Percentiles rank a stretch among this genome's conserved stretches.
Conservation (phyloP, 2,888 invertebrate species). For the Scaptomyza caliginosa region DNA sequence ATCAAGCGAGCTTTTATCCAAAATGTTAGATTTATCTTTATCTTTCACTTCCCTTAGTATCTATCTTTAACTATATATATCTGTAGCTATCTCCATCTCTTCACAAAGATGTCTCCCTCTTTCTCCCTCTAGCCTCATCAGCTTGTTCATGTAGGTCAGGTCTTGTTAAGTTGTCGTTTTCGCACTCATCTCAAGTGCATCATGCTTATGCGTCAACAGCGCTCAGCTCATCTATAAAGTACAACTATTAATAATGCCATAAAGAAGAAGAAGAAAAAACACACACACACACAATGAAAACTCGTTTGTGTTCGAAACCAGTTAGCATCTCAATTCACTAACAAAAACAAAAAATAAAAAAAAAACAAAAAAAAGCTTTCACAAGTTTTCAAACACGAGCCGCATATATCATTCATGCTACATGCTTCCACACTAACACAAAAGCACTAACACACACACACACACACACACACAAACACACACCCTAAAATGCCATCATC, state of each 20-base stretch:
- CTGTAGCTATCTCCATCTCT: too few species aligned
- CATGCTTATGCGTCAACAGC: constrained; percentile 15
- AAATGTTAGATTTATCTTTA: neutral
- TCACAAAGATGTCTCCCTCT: neutral
- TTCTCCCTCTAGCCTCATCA: neutral
- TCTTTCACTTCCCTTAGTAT: too few species aligned
- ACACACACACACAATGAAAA: constrained; percentile 36
- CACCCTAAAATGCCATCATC: constrained; percentile 61
- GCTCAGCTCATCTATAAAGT: constrained; percentile 17
- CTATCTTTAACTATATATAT: too few species aligned
- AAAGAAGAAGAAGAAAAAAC: neutral
- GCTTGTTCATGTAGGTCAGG: neutral
- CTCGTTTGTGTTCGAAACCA: constrained; percentile 52
- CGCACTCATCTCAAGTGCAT: constrained; percentile 5
- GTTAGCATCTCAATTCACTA: constrained; percentile 49
- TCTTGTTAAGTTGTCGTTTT: neutral
- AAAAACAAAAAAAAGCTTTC: constrained; percentile 36
- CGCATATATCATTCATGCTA: constrained; percentile 50
- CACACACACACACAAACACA: neutral
- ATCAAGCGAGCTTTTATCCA: neutral
- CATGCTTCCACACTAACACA: constrained; percentile 20
- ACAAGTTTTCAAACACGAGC: constrained; percentile 48
- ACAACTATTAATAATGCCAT: constrained; percentile 44
- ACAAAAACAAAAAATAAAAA: neutral
- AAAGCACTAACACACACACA: neutral